Conservation (phyloP, 2,888 invertebrate species). For the Patella depressa region DNA sequence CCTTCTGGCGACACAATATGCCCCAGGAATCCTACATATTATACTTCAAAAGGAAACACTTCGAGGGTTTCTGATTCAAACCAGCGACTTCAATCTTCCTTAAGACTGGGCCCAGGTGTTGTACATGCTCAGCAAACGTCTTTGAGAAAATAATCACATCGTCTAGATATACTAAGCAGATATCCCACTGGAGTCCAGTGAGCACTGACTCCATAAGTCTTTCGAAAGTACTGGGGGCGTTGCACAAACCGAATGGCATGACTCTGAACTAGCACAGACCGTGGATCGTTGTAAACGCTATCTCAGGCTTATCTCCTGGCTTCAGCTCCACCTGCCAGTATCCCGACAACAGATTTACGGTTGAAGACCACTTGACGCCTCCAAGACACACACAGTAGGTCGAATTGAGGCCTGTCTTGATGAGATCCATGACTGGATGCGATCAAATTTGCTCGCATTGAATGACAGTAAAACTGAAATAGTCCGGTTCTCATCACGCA, state of each 20-base stretch:
- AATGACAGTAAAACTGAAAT: no score
- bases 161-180: neutral
- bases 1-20: slow-evolving; percentile 20
- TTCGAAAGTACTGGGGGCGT: neutral
- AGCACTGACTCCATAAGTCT: neutral
- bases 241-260: neutral
- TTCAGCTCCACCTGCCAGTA: neutral
- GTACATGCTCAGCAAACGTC: slow-evolving; percentile 18
- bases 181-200: neutral
- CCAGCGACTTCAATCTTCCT: slow-evolving; percentile 8
- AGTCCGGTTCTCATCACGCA: no score
- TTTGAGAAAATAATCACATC: neutral
- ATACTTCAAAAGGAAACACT: slow-evolving; percentile 13
- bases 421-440: no score
- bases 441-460: no score
- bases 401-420: no score
- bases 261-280: neutral
- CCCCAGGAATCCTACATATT: slow-evolving; percentile 22
- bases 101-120: slow-evolving; percentile 17
- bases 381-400: neutral
- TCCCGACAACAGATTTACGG: neutral
- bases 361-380: neutral
- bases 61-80: slow-evolving; percentile 20
- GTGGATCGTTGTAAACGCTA: neutral
- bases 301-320: neutral